Conservation (phyloP, 2,113 vertebrate species). For the Melanerpes formicivorus region DNA sequence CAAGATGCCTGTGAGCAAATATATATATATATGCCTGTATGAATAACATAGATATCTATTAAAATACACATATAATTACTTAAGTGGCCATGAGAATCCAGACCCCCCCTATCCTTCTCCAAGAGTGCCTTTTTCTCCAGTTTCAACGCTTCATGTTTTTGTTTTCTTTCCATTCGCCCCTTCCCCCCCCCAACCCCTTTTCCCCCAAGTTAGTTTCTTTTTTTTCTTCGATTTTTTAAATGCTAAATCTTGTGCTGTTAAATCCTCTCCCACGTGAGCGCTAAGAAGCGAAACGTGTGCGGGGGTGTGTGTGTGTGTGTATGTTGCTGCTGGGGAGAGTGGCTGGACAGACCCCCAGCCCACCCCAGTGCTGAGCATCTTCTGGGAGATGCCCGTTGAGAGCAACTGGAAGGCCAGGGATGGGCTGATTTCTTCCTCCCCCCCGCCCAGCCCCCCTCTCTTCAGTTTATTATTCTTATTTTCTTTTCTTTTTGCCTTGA, state of each 20-base stretch:
- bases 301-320: too few species aligned
- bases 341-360: neutral
- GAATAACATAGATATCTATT: neutral
- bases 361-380: neutral
- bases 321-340: neutral
- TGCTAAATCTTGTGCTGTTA: neutral
- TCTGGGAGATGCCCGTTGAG: too few species aligned
- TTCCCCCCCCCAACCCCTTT: too few species aligned
- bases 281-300: neutral
- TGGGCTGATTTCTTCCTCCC: neutral
- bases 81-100: neutral
- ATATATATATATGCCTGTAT: neutral
- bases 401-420: too few species aligned
- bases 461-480: neutral
- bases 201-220: neutral
- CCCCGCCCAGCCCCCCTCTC: too few species aligned
- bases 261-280: neutral
- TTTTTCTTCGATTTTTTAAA: neutral
- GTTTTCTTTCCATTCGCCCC: neutral
- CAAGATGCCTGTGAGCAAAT: conserved; percentile 51
- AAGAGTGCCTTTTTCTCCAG: neutral
- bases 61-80: conserved; percentile 18
- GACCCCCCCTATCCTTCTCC: neutral
- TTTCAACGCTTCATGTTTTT: conserved; percentile 12
- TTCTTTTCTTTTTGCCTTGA: neutral